Percentiles rank a stretch among this genome's conserved stretches.
Evolutionary conservation across 2,888 invertebrate genomes (phyloP).

Genomic region (Harpalus rufipes): DNA sequence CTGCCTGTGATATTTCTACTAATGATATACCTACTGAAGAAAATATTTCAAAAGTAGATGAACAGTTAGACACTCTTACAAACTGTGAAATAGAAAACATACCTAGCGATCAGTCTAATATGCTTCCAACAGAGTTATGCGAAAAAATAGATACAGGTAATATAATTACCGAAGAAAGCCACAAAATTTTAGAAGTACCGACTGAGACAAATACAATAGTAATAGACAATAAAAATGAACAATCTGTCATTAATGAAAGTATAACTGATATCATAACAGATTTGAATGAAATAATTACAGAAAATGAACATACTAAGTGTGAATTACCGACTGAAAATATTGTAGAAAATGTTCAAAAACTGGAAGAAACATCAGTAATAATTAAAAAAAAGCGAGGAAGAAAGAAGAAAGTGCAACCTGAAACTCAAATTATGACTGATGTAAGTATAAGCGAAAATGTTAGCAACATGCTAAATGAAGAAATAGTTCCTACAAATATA

Average conservation of each 20-base stretch:
- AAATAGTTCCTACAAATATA: not conserved
- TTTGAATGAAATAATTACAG: not conserved
- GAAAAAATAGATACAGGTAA: not conserved
- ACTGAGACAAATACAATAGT: not conserved
- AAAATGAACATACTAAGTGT: not conserved
- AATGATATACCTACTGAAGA: not conserved
- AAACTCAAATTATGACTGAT: not conserved
- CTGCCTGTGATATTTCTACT: not conserved
- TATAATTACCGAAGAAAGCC: not conserved
- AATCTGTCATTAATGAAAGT: not conserved
- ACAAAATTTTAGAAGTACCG: not conserved
- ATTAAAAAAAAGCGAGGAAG: constrained; percentile 7
- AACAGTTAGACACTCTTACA: constrained; percentile 7
- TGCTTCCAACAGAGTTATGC: not conserved
- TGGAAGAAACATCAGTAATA: not conserved
- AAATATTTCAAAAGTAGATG: constrained; percentile 3
- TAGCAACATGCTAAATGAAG: not conserved
- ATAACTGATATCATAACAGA: not conserved
- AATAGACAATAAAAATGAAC: not conserved
- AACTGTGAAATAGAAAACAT: not conserved
- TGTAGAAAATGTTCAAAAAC: not conserved
- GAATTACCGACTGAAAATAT: not conserved
- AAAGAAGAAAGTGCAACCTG: not conserved
- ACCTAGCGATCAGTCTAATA: not conserved
- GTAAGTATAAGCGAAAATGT: not conserved